phyloP scores from a whole-genome alignment of 2,888 invertebrate species.

The Euplexia lucipara region DNA sequence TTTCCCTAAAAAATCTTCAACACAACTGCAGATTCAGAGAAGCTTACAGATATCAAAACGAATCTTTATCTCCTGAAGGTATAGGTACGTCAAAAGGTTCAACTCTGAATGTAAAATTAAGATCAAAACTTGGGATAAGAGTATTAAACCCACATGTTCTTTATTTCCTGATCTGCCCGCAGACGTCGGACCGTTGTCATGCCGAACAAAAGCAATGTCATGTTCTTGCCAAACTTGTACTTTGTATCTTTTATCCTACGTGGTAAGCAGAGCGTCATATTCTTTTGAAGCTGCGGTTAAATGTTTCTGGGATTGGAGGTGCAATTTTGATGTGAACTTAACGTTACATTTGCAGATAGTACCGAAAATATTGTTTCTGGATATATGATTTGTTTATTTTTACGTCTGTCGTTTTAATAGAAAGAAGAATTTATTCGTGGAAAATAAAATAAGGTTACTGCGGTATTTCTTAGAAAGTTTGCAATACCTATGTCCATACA shows the following conservation, averaged over 20 bases:
- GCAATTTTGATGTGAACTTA: neutral
- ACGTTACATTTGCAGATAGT: neutral
- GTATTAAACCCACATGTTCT: constrained; percentile 61
- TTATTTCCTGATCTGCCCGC: constrained; percentile 57
- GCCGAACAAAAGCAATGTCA: constrained; percentile 59
- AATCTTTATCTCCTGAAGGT: constrained; percentile 31
- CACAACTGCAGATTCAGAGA: constrained; percentile 18
- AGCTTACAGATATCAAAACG: constrained; percentile 35
- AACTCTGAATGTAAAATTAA: constrained; percentile 51
- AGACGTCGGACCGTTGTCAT: constrained; percentile 65
- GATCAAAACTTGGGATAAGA: constrained; percentile 59
- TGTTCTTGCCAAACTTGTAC: constrained; percentile 62
- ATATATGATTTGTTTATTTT: too few species aligned
- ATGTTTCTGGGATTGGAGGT: constrained; percentile 6
- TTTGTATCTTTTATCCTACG: constrained; percentile 59
- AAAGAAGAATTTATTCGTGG: too few species aligned
- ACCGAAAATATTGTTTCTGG: too few species aligned
- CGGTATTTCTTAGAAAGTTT: too few species aligned
- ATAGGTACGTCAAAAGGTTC: constrained; percentile 39
- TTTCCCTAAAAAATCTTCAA: neutral
- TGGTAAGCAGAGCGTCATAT: constrained; percentile 53
- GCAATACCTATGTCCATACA: too few species aligned
- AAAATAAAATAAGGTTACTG: too few species aligned
- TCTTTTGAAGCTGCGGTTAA: constrained; percentile 29
- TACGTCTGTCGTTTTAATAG: too few species aligned